Base-by-base conservation (phyloP, 2,888 invertebrate species). In the Tetheella fluctuosa region DNA sequence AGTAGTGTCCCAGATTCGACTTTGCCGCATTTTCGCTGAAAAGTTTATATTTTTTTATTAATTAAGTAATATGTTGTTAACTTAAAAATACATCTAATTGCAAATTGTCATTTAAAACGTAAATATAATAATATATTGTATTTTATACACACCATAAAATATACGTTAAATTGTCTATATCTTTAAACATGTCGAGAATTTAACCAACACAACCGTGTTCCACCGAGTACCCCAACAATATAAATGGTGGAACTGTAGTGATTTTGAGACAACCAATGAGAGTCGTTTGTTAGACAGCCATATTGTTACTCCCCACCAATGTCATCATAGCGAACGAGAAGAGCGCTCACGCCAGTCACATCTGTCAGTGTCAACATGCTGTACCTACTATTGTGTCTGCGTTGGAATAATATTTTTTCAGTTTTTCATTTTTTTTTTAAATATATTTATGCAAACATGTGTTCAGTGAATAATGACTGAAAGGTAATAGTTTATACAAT, bases 301-400 rank as follows among this genome's bases (percentile, higher is more conserved):
- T 91, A 39, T 88, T 89, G 76, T 63, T 77, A 74, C 76, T 48
- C 81, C 81, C 84, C 77, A 78, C 84, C 81, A 76, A 64, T 63
- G 20, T 59, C 55, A 28, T 56, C 37, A 59, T 63, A 30, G 34
- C 59, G 58, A 56, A 55, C 61, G 68, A 74, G 72, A 79, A 70
- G 69, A 74, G 63, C 63, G 57, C 59, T 25, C 62, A 63, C 62
- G 59, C 57, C 77, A 81, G 74, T 80, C 20, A 48, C 79, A 83
- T 87, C 77, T 82, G 80, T 86, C 79, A 78, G 68, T 62, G 79
- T 80, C 79, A 73, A 59, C 65, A 71, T 62, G 70, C 64, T 68
- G 73, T 63, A 74, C 71, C 69, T 67, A 68, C 62, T 53, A 59
- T 28, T 58, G 42, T 10, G 28, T 48, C 54, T 62, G 63, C 48